Conservation (phyloP, 2,888 invertebrate genomes). For the Hydraecia micacea region DNA sequence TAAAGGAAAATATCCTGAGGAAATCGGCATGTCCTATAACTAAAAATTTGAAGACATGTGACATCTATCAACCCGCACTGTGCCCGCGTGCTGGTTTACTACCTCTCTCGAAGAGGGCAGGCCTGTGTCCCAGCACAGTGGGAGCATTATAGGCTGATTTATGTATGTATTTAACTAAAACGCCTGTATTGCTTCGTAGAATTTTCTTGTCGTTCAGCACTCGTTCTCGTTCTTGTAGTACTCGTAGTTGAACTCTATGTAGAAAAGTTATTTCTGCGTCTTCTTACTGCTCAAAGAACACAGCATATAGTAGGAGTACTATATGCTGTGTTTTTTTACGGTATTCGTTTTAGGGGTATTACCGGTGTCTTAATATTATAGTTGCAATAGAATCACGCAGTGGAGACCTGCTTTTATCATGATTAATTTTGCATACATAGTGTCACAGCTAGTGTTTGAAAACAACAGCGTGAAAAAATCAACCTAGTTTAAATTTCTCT, state of each 20-base stretch:
- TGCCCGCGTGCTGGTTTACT: no score
- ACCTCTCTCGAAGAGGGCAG: no score
- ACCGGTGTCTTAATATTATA: not conserved
- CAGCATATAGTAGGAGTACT: no score
- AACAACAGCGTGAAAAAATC: not conserved
- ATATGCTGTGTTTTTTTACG: not conserved
- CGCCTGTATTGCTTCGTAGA: not conserved
- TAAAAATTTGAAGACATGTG: no score
- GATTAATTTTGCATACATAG: not conserved
- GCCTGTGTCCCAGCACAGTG: no score
- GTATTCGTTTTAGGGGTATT: no score
- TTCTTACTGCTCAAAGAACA: not conserved
- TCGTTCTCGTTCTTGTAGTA: no score
- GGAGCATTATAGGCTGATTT: no score
- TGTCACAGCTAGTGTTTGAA: not conserved
- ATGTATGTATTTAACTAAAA: not conserved
- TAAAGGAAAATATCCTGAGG: no score
- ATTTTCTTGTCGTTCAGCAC: not conserved
- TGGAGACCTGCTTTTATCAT: not conserved
- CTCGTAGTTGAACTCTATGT: not conserved
- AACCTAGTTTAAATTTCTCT: not conserved
- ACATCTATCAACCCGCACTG: no score
- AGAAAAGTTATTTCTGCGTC: not conserved
- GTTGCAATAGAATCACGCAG: not conserved
- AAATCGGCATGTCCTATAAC: no score